Base-by-base conservation (phyloP, 2,113 vertebrate genomes). In the Coptodon bakossiorum region DNA sequence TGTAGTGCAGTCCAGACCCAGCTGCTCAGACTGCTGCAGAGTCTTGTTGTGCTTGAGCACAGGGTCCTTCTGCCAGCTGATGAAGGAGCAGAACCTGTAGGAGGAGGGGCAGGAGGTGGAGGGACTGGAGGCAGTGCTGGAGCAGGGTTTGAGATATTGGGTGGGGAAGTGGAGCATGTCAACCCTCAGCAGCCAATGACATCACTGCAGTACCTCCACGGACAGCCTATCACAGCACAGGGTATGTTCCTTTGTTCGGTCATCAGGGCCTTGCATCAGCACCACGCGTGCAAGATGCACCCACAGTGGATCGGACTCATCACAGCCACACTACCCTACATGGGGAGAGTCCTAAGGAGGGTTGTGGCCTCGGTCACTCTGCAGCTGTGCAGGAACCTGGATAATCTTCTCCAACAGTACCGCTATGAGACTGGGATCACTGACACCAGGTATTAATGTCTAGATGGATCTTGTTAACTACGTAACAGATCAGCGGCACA, bases 231-330 rank as follows among this genome's bases (percentile, higher is more conserved):
- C 93, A 99, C 99, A 3, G 98, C 97, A 22, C 99, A 99, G 94
- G 98, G 98, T 86, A 99, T 99, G 98, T 99, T 99, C 94, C 97
- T 99, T 50, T 99, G 98, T 2, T 98, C 98, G 0, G 98, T 99
- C 83, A 99, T 99, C 88, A 95, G 98, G 91, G 98, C 99, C 12
- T 95, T 99, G 80, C 98, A 99, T 94, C 98, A 99, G 91, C 98
- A 98, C 94, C 98, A 98, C 87, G 96, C 98, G 4, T 99, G 99
- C 92, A 99, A 99, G 95, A 99, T 99, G 98, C 98, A 99, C 83
- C 98, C 98, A 3, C 98, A 99, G 89, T 99, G 99, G 99, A 99
- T 99, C n/a, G 97, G 97, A 86, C 97, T 99, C 81, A 98, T 99
- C 93, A 99, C 98, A 10, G 97, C 98, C 91, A 97, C 98, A 19